Conservation (phyloP, 2,113 vertebrate species). For the Columba janthina region DNA sequence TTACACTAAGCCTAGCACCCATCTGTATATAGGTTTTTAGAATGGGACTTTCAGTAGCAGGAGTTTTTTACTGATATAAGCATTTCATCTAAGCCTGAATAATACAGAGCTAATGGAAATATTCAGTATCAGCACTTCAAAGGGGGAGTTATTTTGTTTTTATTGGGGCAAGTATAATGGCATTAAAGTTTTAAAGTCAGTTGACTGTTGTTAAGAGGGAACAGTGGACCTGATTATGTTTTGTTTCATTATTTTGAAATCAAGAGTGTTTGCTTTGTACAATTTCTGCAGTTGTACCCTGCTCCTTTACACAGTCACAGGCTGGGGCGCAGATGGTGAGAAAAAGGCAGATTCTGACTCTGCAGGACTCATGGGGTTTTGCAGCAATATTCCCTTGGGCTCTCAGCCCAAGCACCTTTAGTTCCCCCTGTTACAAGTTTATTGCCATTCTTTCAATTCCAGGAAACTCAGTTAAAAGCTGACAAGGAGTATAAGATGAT, state of each 20-base stretch:
- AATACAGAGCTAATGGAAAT: background rate
- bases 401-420: background rate
- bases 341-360: background rate
- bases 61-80: background rate
- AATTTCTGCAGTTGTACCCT: background rate
- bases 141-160: background rate
- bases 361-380: background rate
- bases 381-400: background rate
- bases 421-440: background rate
- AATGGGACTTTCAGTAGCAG: background rate
- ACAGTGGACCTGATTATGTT: background rate
- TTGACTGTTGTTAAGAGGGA: background rate
- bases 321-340: background rate
- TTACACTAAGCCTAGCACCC: background rate
- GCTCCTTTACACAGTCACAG: background rate
- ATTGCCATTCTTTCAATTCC: background rate
- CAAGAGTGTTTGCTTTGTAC: background rate
- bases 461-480: background rate
- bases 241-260: background rate
- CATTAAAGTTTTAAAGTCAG: background rate
- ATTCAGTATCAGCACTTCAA: background rate
- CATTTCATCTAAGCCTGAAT: background rate
- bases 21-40: background rate
- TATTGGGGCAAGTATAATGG: background rate
- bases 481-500: background rate